phyloP scores from a whole-genome alignment of 2,797 vertebrate genomes.

The Vireo griseus region DNA sequence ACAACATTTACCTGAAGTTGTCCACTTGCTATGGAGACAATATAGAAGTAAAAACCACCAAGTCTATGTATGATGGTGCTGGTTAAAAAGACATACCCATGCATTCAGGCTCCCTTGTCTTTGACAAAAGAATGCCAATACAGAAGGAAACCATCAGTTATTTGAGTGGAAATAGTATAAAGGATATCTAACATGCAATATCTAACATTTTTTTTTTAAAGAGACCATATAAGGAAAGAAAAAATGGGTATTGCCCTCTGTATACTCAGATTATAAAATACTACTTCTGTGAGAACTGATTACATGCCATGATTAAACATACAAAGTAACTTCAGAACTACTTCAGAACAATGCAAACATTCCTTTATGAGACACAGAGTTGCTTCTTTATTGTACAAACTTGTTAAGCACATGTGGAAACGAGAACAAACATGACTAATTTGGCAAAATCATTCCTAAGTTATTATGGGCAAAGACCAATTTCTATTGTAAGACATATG shows the following conservation, averaged over 20 bases:
- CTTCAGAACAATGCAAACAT: background rate
- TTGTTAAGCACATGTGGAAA: background rate
- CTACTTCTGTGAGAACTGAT: background rate
- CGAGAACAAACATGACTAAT: background rate
- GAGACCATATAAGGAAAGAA: background rate
- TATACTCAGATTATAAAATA: background rate
- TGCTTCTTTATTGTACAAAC: background rate
- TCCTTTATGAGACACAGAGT: background rate
- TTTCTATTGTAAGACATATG: background rate
- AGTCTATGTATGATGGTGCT: background rate
- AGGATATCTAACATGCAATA: background rate
- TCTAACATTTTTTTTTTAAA: background rate
- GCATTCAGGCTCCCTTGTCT: background rate
- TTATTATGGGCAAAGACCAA: background rate
- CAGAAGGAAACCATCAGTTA: background rate
- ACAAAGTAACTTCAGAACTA: background rate
- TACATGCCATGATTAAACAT: background rate
- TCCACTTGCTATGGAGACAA: background rate
- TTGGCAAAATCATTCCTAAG: background rate
- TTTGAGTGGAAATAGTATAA: background rate
- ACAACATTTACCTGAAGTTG: background rate
- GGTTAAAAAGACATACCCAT: background rate
- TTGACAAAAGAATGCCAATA: background rate
- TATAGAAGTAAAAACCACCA: background rate
- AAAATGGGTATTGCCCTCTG: background rate